Evolutionary conservation across 2,888 invertebrate species (phyloP).

Genomic region (Aspidiotus destructor): DNA sequence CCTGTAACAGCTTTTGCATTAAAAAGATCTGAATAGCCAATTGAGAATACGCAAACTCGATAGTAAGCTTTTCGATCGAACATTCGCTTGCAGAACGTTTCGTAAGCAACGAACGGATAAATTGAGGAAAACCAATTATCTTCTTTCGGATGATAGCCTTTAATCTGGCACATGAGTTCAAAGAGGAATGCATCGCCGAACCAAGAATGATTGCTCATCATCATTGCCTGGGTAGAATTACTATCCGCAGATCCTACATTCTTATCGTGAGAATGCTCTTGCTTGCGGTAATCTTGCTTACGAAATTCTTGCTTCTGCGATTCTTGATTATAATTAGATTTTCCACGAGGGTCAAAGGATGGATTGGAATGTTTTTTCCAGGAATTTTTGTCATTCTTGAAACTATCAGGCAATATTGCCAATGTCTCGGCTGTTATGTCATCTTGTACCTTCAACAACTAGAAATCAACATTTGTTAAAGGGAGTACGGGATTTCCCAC

Average conservation of each 20-base stretch:
- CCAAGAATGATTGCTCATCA: constrained; percentile 3
- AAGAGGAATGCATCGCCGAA: constrained; percentile 9
- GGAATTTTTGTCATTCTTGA: background rate
- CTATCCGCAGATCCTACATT: background rate
- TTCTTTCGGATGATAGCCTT: background rate
- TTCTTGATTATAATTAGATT: too few species aligned
- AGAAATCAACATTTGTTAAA: background rate
- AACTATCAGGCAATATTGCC: background rate
- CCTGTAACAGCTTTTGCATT: background rate
- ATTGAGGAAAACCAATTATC: constrained; percentile 1
- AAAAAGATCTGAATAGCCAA: constrained; percentile 7
- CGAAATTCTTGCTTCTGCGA: background rate
- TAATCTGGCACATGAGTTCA: background rate
- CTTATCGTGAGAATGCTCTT: background rate
- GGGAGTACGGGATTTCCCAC: too few species aligned
- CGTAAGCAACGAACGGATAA: background rate
- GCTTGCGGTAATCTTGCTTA: background rate
- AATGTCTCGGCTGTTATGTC: background rate
- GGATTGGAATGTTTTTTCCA: too few species aligned
- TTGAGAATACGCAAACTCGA: background rate
- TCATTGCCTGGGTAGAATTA: background rate
- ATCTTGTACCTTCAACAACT: background rate
- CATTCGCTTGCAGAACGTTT: background rate
- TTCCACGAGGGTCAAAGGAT: too few species aligned
- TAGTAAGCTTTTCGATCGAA: background rate